Base-by-base conservation (phyloP, 2,113 vertebrate genomes). In the Oxygymnocypris stewartii region DNA sequence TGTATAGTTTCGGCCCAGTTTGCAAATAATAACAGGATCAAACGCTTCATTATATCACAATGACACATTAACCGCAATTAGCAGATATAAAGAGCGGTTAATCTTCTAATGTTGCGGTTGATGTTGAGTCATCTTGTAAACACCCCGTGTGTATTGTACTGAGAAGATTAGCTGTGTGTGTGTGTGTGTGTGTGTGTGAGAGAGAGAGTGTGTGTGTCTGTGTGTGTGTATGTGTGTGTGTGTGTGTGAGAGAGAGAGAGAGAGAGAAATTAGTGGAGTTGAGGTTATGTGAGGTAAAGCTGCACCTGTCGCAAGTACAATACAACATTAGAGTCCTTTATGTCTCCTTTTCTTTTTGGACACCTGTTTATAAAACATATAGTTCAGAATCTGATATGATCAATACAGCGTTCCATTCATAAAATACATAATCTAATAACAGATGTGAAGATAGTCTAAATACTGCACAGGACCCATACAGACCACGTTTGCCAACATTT, bases 51-150 rank as follows among this genome's bases (percentile, higher is more conserved):
- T 69, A 82, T 51, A 82, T 37, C 63, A 49, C 61, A 82, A 82
- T 82, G 79, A 67, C 79, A 82, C 23, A 61, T 81, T 81, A 81
- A 81, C 79, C 59, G 65, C 59, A 65, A 81, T 81, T 81, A 65
- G n/a, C 2, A 28, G 5, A 47, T 37, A 65, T 31, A 81, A 81
- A 81, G 40, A 65, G 59, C 7, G 40, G 59, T 65, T 65, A 44
- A 65, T 81, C 37, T 81, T 8, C 42, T 76, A 76, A 76, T 47
- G 14, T 44, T 81, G 57, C 6, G 2, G 37, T 16, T 65, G 40
- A 28, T 28, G 37, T 67, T 67, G 59, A 81, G 79, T 82, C 80
- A 82, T 82, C 0, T 25, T 35, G 80, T 82, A 35, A 69, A 82
- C 80, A 69, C 80, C 80, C 80, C 80, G 8, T 82, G 23, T 25